Evolutionary conservation across 2,113 vertebrate species (phyloP).

Genomic region (Mustela nigripes): DNA sequence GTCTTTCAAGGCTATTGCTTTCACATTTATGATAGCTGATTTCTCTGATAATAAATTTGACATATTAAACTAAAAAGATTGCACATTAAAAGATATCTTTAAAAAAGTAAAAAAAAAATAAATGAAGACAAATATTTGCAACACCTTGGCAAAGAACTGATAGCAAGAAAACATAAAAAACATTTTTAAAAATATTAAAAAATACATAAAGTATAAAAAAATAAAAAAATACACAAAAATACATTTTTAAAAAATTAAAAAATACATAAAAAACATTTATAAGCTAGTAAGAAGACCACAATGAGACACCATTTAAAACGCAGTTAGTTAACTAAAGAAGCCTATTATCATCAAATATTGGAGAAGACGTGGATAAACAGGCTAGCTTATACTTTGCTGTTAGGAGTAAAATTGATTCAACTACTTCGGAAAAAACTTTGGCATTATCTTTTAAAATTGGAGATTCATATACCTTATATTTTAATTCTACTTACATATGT

Average conservation of each 20-base stretch:
- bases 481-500: not conserved
- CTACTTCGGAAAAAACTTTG: not conserved
- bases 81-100: not conserved
- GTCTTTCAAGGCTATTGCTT: not conserved
- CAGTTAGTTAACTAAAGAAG: not conserved
- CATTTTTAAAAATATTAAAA: not conserved
- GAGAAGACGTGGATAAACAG: not conserved
- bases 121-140: not conserved
- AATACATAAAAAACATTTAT: not conserved
- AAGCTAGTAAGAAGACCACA: not conserved
- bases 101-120: constrained; percentile 47
- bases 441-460: not conserved
- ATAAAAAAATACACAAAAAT: too few species aligned
- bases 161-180: not conserved
- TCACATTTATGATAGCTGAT: not conserved
- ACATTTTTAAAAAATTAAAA: too few species aligned
- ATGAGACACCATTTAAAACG: not conserved
- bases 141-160: not conserved
- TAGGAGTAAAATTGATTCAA: not conserved
- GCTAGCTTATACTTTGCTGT: not conserved
- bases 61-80: not conserved
- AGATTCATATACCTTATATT: not conserved
- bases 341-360: not conserved
- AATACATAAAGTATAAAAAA: too few species aligned
- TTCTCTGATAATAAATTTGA: not conserved